Evolutionary conservation across 1,140 invertebrate genomes (phyloP), one percentile per base, ranked within the genome.

Genomic region (Drosophila arawakana): DNA sequence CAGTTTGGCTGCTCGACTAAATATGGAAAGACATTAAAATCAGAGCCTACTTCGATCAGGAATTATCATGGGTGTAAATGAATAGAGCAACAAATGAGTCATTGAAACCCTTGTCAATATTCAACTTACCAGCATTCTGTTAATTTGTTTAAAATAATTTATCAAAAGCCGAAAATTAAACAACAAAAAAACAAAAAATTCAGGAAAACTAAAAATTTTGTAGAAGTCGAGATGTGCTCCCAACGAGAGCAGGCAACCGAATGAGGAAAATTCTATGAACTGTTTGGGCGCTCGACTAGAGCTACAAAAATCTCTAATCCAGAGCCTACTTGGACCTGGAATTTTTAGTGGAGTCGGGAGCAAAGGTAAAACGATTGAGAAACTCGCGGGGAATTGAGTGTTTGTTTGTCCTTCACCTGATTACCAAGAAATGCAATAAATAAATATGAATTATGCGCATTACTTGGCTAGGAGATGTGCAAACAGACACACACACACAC

Each of bases 401-500:
- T 65, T 55, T 57, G 54, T 37, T 62, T 75, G 67, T 81, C 81
- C 74, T 78, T 85, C 59, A 85, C 63, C 67, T 62, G 81, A 81
- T 75, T 84, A 76, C 65, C 46, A 71, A 68, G 61, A 73, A 69
- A 70, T 85, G 68, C 63, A 69, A 80, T 62, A 80, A 80, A 86
- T 78, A 76, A 57, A 75, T 81, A 79, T 88, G 83, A 86, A 86
- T 86, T 86, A 86, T 86, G 82, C 83, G 72, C 83, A 86, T 81
- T 82, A 81, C 67, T 80, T 85, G 47, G 66, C 39, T 61, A 63
- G 70, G 66, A 69, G 63, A 55, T 78, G 67, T 71, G 71, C 63
- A 78, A 39, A 50, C 63, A 78, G 34, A 50, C 34, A 61, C 46
- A 65, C 25, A 62, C 35, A 50, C 46, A 67, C 18, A 63, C 70